Evolutionary conservation across 2,888 invertebrate species (phyloP), one percentile per base, ranked within the genome.

Genomic region (Napeogenes sylphis): DNA sequence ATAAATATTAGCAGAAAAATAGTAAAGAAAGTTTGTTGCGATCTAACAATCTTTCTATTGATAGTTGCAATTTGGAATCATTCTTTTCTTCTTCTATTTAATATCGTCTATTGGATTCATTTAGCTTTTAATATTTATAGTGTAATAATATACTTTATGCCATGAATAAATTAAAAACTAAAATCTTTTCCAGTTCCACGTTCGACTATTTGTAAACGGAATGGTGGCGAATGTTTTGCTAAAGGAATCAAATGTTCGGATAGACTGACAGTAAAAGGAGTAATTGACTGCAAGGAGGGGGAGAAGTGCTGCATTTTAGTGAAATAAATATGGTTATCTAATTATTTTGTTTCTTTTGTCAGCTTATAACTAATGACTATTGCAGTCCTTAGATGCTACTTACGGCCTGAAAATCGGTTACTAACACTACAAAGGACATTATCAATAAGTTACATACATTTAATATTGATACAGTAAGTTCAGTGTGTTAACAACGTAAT

Each of bases 1-100:
- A 82, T 82, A 78, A 75, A 70, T 63, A 66, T 55, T 72, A 73
- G 75, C 72, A 75, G 72, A 76, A 71, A 75, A 74, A 8, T 51
- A 10, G 21, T 21, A 21, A 21, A 12, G 3, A 10, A 42, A 42
- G 42, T 0, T 10, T 42, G 42, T 51, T 51, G 30, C 51, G 30
- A 51, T 51, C 51, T 30, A 30, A 21, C 51, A 30, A 30, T 51
- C 51, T 35, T 35, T 35, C 6, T 6, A 30, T 51, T 51, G 58
- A 63, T 59, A 60, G 58, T 66, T 68, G 55, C 66, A 68, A 68
- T 64, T 64, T 64, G 60, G 62, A 61, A 58, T 64, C 53, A 59
- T 62, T 64, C 45, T 55, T 56, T 45, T 38, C 56, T 42, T 53
- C 53, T 61, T 21, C 21, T 21, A 21, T 21, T 21, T 21, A 21